Evolutionary conservation across 23 tunicate genomes (phyloP).

Genomic region (Corella eumyota): DNA sequence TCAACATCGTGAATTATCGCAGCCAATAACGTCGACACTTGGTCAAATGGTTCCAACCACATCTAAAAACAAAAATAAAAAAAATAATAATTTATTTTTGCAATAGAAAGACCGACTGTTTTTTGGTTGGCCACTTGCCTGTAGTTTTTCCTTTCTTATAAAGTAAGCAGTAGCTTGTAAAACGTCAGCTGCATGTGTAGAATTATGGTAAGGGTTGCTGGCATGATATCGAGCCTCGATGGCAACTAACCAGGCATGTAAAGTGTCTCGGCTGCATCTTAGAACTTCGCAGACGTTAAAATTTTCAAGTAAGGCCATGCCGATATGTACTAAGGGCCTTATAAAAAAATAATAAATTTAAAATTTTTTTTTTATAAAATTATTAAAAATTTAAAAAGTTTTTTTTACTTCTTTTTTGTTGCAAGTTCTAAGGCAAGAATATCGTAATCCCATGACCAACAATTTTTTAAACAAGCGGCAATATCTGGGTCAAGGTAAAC

Average conservation of each 20-base stretch:
- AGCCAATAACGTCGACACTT: constrained; percentile 43
- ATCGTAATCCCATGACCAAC: constrained; percentile 59
- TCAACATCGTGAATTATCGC: constrained; percentile 81
- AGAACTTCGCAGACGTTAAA: constrained; percentile 49
- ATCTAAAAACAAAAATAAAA: too few species aligned
- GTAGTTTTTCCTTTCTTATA: constrained; percentile 47
- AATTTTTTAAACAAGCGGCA: constrained; percentile 22
- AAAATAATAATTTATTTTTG: too few species aligned
- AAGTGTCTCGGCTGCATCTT: constrained; percentile 31
- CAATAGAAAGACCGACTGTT: too few species aligned
- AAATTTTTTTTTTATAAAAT: too few species aligned
- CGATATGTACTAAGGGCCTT: constrained; percentile 57
- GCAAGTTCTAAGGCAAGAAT: constrained; percentile 50
- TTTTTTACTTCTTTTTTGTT: constrained; percentile 22
- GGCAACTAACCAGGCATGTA: constrained; percentile 50
- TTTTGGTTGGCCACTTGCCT: too few species aligned
- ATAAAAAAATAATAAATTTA: constrained; percentile 6
- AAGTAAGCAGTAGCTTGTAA: constrained; percentile 79
- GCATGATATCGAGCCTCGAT: constrained; percentile 50
- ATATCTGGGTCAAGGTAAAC: constrained; percentile 20
- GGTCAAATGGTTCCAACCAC: constrained; percentile 71
- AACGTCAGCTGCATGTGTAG: constrained; percentile 79
- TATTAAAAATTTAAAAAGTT: neutral
- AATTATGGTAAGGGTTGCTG: constrained; percentile 65
- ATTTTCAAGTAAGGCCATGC: constrained; percentile 22